phyloP scores from a whole-genome alignment of 1,140 invertebrate genomes.

The Psilanteris sp. region DNA sequence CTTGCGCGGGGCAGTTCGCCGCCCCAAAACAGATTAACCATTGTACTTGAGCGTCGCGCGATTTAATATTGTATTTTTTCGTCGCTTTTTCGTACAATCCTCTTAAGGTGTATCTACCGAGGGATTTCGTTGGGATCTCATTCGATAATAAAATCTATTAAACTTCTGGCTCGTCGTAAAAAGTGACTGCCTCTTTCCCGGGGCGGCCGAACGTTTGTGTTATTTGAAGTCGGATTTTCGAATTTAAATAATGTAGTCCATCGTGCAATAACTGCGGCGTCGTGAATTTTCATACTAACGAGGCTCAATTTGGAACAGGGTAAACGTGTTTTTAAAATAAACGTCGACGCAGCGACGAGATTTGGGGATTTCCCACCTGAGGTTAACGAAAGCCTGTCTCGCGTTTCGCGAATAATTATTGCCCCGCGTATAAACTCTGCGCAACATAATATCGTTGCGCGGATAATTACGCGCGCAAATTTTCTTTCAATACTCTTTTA shows the following conservation, averaged over 20 bases:
- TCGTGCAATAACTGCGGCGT: conserved; percentile 14
- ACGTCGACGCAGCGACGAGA: conserved; percentile 1
- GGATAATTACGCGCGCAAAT: neutral
- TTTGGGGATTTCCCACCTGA: conserved; percentile 17
- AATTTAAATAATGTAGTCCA: conserved; percentile 28
- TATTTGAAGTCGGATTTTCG: conserved; percentile 4
- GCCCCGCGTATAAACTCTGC: conserved; percentile 8
- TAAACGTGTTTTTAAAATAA: conserved; percentile 32
- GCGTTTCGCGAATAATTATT: conserved; percentile 23
- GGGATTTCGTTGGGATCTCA: no score
- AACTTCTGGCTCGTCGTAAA: no score
- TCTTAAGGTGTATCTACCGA: no score
- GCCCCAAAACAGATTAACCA: no score
- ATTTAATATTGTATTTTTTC: no score
- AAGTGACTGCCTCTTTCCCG: neutral
- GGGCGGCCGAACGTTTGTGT: conserved; percentile 4
- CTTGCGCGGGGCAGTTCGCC: no score
- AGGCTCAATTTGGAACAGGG: conserved; percentile 22
- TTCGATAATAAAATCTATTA: no score
- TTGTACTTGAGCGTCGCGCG: no score
- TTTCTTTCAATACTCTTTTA: conserved; percentile 13
- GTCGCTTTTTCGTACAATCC: no score
- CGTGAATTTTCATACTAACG: conserved; percentile 39
- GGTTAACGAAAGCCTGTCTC: conserved; percentile 10
- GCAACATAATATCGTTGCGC: neutral